Percentiles rank a stretch among this genome's conserved stretches.
Conservation (phyloP, 1,140 invertebrate species). For the Propsilocerus akamusi region DNA sequence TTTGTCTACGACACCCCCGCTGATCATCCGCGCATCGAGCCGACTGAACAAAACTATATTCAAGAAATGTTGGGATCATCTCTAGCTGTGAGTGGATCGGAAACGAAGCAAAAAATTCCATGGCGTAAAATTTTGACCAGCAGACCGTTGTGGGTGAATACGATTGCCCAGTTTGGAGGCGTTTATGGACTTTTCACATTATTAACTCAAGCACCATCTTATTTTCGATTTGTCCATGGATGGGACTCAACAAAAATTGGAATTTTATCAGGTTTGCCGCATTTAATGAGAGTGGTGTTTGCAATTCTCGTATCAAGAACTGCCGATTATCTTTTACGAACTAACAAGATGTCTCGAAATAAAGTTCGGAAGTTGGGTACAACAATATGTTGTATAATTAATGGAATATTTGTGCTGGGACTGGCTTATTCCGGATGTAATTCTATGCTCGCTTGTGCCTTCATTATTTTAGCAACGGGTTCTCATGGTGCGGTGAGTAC, state of each 20-base stretch:
- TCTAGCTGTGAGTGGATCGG: neutral
- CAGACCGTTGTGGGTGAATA: neutral
- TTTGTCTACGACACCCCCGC: constrained; percentile 40
- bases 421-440: constrained; percentile 36
- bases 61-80: constrained; percentile 22
- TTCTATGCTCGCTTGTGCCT: constrained; percentile 27
- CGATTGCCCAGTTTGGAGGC: constrained; percentile 40
- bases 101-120: neutral
- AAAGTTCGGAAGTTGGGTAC: constrained; percentile 35
- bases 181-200: constrained; percentile 67
- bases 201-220: constrained; percentile 59
- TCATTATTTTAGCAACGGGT: constrained; percentile 32
- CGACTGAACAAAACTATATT: constrained; percentile 37
- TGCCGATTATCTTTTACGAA: constrained; percentile 32
- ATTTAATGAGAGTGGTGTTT: constrained; percentile 32
- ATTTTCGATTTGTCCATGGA: constrained; percentile 58
- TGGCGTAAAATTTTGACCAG: neutral
- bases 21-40: constrained; percentile 47
- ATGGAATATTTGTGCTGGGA: constrained; percentile 28
- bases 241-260: constrained; percentile 49
- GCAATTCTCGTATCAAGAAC: constrained; percentile 30
- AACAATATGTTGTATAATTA: constrained; percentile 25
- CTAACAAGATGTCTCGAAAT: constrained; percentile 29
- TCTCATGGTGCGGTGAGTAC: constrained; percentile 36
- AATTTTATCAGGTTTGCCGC: constrained; percentile 33